Base-by-base conservation (phyloP, 53 echinoderm and acorn worm genomes). In the Temnopleurus reevesii region DNA sequence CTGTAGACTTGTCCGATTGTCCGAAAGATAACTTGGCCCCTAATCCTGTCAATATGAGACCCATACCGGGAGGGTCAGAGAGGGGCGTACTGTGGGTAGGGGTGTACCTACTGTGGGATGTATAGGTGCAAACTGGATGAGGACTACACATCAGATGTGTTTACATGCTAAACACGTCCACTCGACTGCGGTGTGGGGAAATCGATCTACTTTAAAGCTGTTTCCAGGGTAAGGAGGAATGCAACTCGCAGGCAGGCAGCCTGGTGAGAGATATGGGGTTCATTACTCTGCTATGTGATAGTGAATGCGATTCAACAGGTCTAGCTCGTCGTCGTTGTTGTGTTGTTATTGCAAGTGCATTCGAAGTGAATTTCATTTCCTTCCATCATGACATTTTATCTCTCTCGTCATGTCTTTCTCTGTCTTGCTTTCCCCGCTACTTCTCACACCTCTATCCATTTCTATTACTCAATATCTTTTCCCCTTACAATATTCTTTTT, bases 101-200 rank as follows among this genome's bases (percentile, higher is more conserved):
- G n/a, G n/a, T n/a, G n/a, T n/a, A n/a, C n/a, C n/a, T n/a, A n/a
- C n/a, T n/a, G n/a, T n/a, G n/a, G n/a, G n/a, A n/a, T n/a, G n/a
- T n/a, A n/a, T n/a, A 71, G 71, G 71, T 38, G 71, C 38, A 41
- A 71, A 21, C 5, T 38, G 18, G 41, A 71, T 41, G 71, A 71
- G 38, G 63, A 33, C 63, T 63, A 17, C 15, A 63, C 36, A 71
- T 36, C 36, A 41, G 71, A 71, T 41, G 8, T 80, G 80, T 80
- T 80, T 80, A 80, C 80, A 80, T 80, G 80, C 53, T 41, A 53
- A 80, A 53, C 80, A 80, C 80, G 80, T 80, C 80, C 80, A 49
- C 80, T 80, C 51, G 47, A 49, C 49, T 80, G 71, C 49, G 53
- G 53, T 80, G 26, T 28, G 28, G 38, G 8, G 80, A 80, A 46